Base-by-base conservation (phyloP, 2,797 vertebrate species). In the Bovichtus variegatus region DNA sequence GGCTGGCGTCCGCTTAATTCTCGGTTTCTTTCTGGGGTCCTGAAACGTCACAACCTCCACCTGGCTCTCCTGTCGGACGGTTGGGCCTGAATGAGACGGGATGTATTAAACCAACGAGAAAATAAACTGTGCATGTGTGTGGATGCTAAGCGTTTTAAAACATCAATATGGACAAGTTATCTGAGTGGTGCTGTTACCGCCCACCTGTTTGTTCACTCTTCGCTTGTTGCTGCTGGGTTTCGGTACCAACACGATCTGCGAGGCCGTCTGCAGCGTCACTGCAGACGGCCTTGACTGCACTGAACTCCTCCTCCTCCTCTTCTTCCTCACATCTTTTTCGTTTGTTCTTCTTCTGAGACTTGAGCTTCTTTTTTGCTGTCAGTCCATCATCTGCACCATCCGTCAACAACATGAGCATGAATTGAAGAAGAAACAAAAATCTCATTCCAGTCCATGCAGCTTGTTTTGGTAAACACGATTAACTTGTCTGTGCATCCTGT, bases 11-110 rank as follows among this genome's bases (percentile, higher is more conserved):
- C 59, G 83, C 49, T 86, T 83, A 49, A 49, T 77, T 71, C 57
- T 95, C 10, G 65, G 92, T 80, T 93, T 97, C 86, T 92, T 96
- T 18, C 29, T 83, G 13, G 89, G 94, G 83, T 96, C 93, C 61
- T 92, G 91, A 84, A 96, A 98, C 0, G 82, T 93, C n/a, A 97
- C 93, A 0, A 97, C 92, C 78, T 96, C 92, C 18, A 97, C 93
- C 2, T 11, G 80, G 4, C 55, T 74, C 78, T n/a, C n/a, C 55
- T 19, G 71, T 38, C 13, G 38, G 2, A 8, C 2, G 27, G 27
- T 1, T 18, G 57, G 5, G 66, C 65, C 88, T 89, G 79, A 75
- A 11, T 0, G 12, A 36, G 53, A 80, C 7, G 2, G 0, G 18
- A 50, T 0, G 2, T 2, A 49, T 54, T 12, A 11, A 66, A 74